Evolutionary conservation across 1,140 invertebrate species (phyloP), one percentile per base, ranked within the genome.

Genomic region (Sipha flava): DNA sequence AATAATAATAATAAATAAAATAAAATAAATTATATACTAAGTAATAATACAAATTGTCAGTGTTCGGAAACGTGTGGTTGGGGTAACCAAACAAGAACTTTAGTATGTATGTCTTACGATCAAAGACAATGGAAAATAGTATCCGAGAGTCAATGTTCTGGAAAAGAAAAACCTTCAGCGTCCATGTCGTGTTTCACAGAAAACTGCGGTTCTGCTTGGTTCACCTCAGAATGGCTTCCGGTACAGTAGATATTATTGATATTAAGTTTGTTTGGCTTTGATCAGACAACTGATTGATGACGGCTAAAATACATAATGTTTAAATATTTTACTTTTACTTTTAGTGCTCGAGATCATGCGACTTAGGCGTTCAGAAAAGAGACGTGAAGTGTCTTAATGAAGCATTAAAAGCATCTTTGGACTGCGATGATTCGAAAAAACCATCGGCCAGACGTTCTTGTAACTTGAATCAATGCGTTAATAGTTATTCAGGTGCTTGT

Each of bases 41-140:
- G 14, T 29, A 10, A 29, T 31, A 18, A n/a, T 18, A 59, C 4
- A 16, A 4, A 40, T 40, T 66, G n/a, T 23, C 7, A 90, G 84
- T 94, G 93, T 84, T 90, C 90, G 18, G 86, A 87, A 0, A 83
- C 86, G 4, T 92, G 91, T 81, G 90, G 91, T 12, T 84, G 87
- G 59, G 90, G 90, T 0, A 85, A 89, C 31, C 88, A 91, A 80
- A 86, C 87, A 3, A 88, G 88, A 79, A 87, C 90, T n/a, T 85
- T 90, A 0, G 87, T 88, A 70, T 93, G 92, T 83, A 79, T 87
- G 79, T 81, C 79, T 37, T 83, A 64, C 1, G 86, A 86, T 40
- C 26, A 86, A 85, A 79, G 83, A 83, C 54, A 80, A 82, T 21
- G 86, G 85, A 81, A 80, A 83, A 49, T 84, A n/a, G 68, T 80